A percentile compares a stretch with the other conserved stretches of the same genome.
Evolutionary conservation across 23 tunicate genomes (phyloP).

Genomic region (Ascidia mentula): DNA sequence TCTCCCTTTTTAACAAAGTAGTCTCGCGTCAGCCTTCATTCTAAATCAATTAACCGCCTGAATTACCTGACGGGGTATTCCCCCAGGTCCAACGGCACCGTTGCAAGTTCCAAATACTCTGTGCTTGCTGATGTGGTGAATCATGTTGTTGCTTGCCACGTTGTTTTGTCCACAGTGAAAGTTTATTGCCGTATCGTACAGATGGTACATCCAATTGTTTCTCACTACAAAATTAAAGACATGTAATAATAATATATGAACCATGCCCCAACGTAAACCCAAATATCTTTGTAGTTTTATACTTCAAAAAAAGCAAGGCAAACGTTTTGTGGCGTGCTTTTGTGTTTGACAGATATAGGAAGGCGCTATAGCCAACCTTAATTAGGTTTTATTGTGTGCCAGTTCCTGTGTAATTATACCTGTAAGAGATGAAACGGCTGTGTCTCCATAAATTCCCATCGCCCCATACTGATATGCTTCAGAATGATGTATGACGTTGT

Average conservation of each 20-base stretch:
- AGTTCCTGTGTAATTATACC: no score
- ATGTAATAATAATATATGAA: no score
- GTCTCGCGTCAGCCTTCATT: no score
- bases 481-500: slow-evolving; percentile 45
- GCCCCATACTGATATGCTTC: slow-evolving; percentile 52
- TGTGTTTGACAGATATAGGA: background rate
- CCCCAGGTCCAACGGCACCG: slow-evolving; percentile 22
- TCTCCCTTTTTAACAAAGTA: no score
- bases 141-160: slow-evolving; percentile 51
- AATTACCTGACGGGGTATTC: slow-evolving; percentile 55
- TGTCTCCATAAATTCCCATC: slow-evolving; percentile 59
- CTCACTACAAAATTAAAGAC: slow-evolving; percentile 15
- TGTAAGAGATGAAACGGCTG: slow-evolving; percentile 51
- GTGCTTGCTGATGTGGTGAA: slow-evolving; percentile 25
- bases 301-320: no score
- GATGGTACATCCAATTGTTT: slow-evolving; percentile 53
- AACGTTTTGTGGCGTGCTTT: no score
- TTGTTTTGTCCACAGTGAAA: slow-evolving; percentile 72
- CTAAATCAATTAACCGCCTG: no score
- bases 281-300: no score
- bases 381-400: background rate
- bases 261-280: no score
- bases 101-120: slow-evolving; percentile 67
- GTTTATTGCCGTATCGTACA: slow-evolving; percentile 42
- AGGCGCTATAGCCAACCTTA: background rate